A percentile compares a stretch with the other conserved stretches of the same genome.
phyloP scores from a whole-genome alignment of 2,888 invertebrate species.

The Encarsia formosa region DNA sequence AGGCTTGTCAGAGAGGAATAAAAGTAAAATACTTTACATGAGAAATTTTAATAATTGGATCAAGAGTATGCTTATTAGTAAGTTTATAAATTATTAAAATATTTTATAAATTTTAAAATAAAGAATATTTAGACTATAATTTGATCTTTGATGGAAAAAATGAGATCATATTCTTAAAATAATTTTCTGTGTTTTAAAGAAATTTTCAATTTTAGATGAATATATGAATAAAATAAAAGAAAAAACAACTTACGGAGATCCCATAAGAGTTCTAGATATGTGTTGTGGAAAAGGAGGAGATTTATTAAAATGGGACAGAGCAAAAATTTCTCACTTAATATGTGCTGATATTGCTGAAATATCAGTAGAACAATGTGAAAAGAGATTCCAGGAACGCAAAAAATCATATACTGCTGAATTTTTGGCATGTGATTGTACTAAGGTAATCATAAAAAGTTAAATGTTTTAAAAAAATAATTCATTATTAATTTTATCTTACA shows the following conservation, averaged over 20 bases:
- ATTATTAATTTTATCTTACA: constrained; percentile 26
- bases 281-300: constrained; percentile 99
- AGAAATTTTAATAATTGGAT: constrained; percentile 99
- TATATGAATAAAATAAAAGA: constrained; percentile 66
- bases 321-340: constrained; percentile 73
- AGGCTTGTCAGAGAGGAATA: constrained; percentile 73
- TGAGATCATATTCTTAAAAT: too few relatives aligned
- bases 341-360: constrained; percentile 92
- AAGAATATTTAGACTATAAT: too few relatives aligned
- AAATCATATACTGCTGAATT: constrained; percentile 79
- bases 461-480: neutral
- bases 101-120: neutral
- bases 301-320: constrained; percentile 91
- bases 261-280: constrained; percentile 80
- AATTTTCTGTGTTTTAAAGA: neutral
- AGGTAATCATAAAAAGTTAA: constrained; percentile 50
- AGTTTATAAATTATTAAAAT: constrained; percentile 42
- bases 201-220: constrained; percentile 39
- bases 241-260: constrained; percentile 62
- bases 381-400: constrained; percentile 66
- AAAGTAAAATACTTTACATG: constrained; percentile 88
- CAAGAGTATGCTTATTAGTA: constrained; percentile 90
- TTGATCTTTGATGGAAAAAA: too few relatives aligned
- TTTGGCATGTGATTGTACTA: constrained; percentile 88
- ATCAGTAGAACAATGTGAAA: constrained; percentile 86